A percentile compares a stretch with the other conserved stretches of the same genome.
Conservation (phyloP, 2,888 invertebrate genomes). For the Gnatocerus cornutus region DNA sequence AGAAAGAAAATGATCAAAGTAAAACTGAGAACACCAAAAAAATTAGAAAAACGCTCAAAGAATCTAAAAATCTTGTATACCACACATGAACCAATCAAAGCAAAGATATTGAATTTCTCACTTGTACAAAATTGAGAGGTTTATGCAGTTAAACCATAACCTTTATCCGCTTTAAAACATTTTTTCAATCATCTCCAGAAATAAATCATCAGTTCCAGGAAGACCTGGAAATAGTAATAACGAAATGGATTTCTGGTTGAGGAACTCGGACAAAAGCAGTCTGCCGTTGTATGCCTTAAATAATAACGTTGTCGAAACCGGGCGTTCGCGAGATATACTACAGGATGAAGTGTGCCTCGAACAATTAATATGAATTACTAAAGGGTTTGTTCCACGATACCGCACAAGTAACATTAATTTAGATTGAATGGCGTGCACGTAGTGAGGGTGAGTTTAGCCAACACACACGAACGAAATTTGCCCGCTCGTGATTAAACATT, state of each 20-base stretch:
- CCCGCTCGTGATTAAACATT: constrained; percentile 58
- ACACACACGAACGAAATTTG: constrained; percentile 39
- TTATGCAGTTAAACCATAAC: too few species aligned
- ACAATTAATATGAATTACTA: constrained; percentile 67
- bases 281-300: constrained; percentile 51
- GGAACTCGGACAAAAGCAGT: constrained; percentile 50
- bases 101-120: too few species aligned
- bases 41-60: too few species aligned
- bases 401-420: constrained; percentile 67
- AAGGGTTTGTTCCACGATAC: constrained; percentile 65
- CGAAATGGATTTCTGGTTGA: constrained; percentile 51
- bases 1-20: too few species aligned
- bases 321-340: constrained; percentile 52
- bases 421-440: constrained; percentile 63
- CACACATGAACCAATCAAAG: too few species aligned
- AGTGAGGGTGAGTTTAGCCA: constrained; percentile 51
- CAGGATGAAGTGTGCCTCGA: constrained; percentile 61
- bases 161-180: neutral
- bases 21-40: too few species aligned
- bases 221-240: constrained; percentile 48
- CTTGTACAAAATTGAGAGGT: too few species aligned
- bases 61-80: too few species aligned
- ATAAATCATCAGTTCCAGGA: constrained; percentile 46
- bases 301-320: constrained; percentile 55
- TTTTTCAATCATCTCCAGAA: constrained; percentile 9